phyloP scores from a whole-genome alignment of 2,797 vertebrate genomes.

The Macropodus opercularis region DNA sequence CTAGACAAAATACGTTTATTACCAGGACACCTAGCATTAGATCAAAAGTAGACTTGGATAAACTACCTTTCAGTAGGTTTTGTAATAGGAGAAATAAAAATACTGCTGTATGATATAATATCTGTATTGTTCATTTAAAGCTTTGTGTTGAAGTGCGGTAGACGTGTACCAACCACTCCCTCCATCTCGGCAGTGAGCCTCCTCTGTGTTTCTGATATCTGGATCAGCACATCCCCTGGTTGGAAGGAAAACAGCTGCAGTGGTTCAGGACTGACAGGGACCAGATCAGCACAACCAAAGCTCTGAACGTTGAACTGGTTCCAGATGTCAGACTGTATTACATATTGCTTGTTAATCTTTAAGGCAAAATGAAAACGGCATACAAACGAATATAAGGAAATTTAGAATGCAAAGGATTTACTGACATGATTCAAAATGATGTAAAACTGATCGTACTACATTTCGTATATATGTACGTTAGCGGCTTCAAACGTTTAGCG shows the following conservation, averaged over 20 bases:
- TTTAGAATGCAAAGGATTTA: neutral
- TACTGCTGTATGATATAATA: no score
- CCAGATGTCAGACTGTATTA: neutral
- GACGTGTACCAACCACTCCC: conserved; percentile 86
- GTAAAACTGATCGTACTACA: neutral
- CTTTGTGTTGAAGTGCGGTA: neutral
- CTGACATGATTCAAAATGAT: neutral
- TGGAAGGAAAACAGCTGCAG: conserved; percentile 1
- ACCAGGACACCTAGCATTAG: no score
- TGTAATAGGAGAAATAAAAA: no score
- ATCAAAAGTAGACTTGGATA: no score
- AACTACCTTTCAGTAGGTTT: no score
- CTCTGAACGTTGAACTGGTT: neutral
- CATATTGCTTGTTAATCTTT: neutral
- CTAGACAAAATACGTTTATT: no score
- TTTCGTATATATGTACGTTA: neutral
- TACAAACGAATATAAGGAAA: neutral
- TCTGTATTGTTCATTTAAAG: no score
- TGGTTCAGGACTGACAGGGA: neutral
- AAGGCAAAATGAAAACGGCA: no score
- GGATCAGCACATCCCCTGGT: conserved; percentile 92
- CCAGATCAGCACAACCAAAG: neutral
- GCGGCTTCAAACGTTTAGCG: neutral
- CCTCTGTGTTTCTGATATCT: conserved; percentile 92
- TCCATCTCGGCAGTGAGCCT: conserved; percentile 93